These are phyloP conservation scores for Oscheius sp. DNA, from an alignment of 1,140 invertebrate species.

Conservation along the genomic window DNA sequence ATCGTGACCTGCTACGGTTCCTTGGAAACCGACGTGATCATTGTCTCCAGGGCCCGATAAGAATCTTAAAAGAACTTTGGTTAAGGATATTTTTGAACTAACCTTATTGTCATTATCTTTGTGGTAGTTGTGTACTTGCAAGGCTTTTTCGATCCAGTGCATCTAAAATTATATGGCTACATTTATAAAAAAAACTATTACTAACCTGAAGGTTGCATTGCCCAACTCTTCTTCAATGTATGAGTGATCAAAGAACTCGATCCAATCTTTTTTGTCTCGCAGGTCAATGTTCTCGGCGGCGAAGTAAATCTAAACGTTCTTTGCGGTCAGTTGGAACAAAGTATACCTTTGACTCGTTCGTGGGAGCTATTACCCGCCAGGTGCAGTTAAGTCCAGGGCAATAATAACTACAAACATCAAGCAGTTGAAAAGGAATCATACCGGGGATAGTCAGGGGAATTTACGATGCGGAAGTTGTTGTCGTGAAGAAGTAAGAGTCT, in stretches of 20 bases:
- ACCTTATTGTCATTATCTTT: constrained; percentile 6
- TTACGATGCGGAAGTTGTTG: not conserved
- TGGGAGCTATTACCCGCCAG: not conserved
- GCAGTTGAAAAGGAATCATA: not conserved
- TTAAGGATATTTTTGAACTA: not conserved
- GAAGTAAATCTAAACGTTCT: constrained; percentile 6
- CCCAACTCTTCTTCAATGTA: not conserved
- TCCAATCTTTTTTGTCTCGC: not conserved
- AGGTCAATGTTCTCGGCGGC: constrained; percentile 5
- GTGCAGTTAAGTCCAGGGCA: not conserved
- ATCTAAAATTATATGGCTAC: not conserved
- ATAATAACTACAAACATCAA: not conserved
- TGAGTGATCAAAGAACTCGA: constrained; percentile 3
- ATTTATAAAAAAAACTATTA: not conserved
- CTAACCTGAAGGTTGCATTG: not conserved
- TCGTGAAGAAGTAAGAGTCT: not conserved
- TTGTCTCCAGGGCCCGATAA: not conserved
- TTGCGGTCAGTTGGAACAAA: not conserved
- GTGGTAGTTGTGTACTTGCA: not conserved
- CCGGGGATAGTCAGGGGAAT: not conserved
- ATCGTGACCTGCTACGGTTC: not conserved
- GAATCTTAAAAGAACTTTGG: not conserved
- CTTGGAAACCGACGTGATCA: constrained; percentile 7
- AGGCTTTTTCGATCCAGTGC: not conserved
- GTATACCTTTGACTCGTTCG: not conserved